A percentile compares a stretch with the other conserved stretches of the same genome.
Evolutionary conservation across 2,888 invertebrate species (phyloP).

Genomic region (Plebejus argus): DNA sequence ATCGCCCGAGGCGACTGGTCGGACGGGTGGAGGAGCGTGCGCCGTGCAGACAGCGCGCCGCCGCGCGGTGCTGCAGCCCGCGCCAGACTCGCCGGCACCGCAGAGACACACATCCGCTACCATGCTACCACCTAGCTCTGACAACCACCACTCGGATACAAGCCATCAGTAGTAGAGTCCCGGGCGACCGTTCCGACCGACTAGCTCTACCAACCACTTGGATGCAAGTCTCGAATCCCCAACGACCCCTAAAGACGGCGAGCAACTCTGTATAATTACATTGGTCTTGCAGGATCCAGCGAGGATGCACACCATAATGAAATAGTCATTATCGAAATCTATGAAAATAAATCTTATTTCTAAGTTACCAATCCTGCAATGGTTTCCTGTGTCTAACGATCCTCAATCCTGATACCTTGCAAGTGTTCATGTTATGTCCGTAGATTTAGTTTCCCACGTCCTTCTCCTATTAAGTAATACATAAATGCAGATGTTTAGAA

Average conservation of each 20-base stretch:
- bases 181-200: neutral
- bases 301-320: too few species aligned
- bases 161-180: neutral
- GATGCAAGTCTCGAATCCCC: neutral
- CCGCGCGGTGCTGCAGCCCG: slow-evolving; percentile 62
- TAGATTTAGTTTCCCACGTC: neutral
- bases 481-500: slow-evolving; percentile 8
- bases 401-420: neutral
- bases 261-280: too few species aligned
- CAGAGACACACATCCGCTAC: slow-evolving; percentile 71
- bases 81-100: slow-evolving; percentile 77
- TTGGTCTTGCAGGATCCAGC: too few species aligned
- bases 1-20: slow-evolving; percentile 79
- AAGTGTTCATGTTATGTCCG: neutral
- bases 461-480: neutral
- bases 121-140: slow-evolving; percentile 66
- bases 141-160: slow-evolving; percentile 53
- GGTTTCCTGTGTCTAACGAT: neutral
- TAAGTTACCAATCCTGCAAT: neutral
- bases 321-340: too few species aligned
- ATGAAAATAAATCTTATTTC: too few species aligned
- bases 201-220: neutral
- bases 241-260: neutral
- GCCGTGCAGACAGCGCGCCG: slow-evolving; percentile 75
- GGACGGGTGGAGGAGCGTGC: slow-evolving; percentile 73